Conservation (phyloP, 2,888 invertebrate genomes). For the Deilephila porcellus region DNA sequence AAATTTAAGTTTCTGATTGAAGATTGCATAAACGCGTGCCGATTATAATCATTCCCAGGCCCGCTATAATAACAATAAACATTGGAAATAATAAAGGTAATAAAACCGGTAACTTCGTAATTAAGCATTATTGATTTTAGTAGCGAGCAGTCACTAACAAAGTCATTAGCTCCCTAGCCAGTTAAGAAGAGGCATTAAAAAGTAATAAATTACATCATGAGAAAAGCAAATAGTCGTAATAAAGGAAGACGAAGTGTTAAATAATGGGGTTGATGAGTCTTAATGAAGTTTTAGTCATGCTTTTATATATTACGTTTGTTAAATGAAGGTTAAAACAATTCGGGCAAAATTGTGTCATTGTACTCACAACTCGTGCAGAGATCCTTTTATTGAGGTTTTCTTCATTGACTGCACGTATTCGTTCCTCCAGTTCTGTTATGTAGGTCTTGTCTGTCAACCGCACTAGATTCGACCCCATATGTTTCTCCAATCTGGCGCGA, state of each 20-base stretch:
- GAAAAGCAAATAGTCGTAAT: conserved; percentile 6
- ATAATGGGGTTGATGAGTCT: conserved; percentile 25
- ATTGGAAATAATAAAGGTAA: too few relatives aligned
- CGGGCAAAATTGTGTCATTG: conserved; percentile 9
- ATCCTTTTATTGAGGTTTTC: conserved; percentile 87
- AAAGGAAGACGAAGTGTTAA: conserved; percentile 23
- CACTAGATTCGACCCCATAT: conserved; percentile 89
- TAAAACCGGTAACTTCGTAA: not conserved
- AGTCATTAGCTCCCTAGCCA: not conserved
- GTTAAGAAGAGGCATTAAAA: conserved; percentile 20
- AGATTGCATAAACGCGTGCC: too few relatives aligned
- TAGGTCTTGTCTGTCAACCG: conserved; percentile 87
- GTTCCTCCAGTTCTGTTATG: conserved; percentile 87
- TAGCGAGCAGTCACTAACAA: too few relatives aligned
- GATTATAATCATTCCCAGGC: too few relatives aligned
- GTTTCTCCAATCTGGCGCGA: conserved; percentile 86
- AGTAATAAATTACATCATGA: conserved; percentile 25
- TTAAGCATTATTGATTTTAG: not conserved
- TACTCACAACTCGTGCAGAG: conserved; percentile 85
- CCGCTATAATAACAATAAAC: too few relatives aligned
- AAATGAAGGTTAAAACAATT: conserved; percentile 19
- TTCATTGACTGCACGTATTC: conserved; percentile 87
- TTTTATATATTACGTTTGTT: conserved; percentile 10
- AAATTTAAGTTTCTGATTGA: too few relatives aligned
- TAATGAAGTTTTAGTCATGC: conserved; percentile 24